phyloP scores from a whole-genome alignment of 2,113 vertebrate genomes.

The Neolamprologus fasciatus region DNA sequence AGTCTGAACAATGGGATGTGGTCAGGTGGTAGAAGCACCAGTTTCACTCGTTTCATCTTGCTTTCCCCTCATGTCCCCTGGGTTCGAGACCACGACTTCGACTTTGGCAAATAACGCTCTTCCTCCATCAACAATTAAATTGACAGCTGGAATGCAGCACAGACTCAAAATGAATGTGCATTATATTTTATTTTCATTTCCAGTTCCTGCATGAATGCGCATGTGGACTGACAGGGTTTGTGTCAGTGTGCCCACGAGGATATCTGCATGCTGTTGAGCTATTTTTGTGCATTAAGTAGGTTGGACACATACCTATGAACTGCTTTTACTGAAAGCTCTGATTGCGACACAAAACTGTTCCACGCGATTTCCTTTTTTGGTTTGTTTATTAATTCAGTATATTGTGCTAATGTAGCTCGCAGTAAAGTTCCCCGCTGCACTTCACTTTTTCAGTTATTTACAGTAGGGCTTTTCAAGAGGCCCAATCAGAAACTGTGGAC shows the following conservation, averaged over 20 bases:
- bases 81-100: not conserved
- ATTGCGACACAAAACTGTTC: not conserved
- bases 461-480: slow-evolving; percentile 45
- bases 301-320: not conserved
- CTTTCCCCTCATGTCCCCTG: slow-evolving; percentile 6
- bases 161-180: not conserved
- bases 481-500: slow-evolving; percentile 45
- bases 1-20: slow-evolving; percentile 50
- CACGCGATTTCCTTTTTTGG: not conserved
- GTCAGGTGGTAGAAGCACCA: slow-evolving; percentile 38
- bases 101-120: not conserved
- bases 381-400: slow-evolving; percentile 13
- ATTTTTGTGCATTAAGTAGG: not conserved
- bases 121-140: slow-evolving; percentile 13
- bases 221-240: not conserved
- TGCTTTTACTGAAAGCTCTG: not conserved
- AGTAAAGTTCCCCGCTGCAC: slow-evolving; percentile 3
- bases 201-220: not conserved
- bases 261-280: not conserved
- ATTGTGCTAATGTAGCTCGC: not conserved
- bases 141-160: slow-evolving; percentile 41
- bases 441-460: slow-evolving; percentile 43
- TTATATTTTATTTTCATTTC: not conserved
- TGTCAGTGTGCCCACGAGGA: not conserved
- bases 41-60: slow-evolving; percentile 22